Evolutionary conservation across 2,113 vertebrate genomes (phyloP).

Genomic region (Sciurus niger): DNA sequence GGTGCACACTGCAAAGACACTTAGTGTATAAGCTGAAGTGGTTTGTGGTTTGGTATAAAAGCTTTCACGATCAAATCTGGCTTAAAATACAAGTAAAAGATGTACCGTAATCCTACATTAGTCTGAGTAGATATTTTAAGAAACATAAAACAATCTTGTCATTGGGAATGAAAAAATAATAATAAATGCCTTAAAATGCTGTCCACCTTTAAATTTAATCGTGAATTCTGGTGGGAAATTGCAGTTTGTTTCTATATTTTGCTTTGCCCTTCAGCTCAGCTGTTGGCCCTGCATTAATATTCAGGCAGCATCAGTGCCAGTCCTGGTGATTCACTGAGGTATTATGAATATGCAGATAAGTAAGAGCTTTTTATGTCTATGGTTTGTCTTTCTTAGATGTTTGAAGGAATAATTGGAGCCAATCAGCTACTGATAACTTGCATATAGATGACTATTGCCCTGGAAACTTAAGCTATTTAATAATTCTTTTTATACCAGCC

Average conservation of each 20-base stretch:
- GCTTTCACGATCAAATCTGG: neutral
- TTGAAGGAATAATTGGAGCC: constrained; percentile 84
- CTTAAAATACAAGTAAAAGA: constrained; percentile 69
- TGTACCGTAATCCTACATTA: neutral
- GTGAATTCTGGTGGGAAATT: constrained; percentile 75
- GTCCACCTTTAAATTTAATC: constrained; percentile 64
- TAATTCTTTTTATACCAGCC: constrained; percentile 73
- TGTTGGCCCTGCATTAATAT: constrained; percentile 86
- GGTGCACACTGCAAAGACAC: neutral
- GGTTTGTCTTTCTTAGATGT: constrained; percentile 85
- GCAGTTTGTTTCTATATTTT: constrained; percentile 77
- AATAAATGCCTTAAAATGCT: constrained; percentile 63
- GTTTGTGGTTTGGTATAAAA: constrained; percentile 43
- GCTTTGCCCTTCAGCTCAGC: constrained; percentile 86
- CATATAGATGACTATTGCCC: constrained; percentile 78
- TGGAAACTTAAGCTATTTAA: constrained; percentile 64
- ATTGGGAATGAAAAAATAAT: constrained; percentile 51
- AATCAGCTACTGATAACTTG: constrained; percentile 84
- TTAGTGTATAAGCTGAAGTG: neutral
- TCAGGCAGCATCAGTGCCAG: constrained; percentile 81
- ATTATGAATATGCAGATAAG: constrained; percentile 88
- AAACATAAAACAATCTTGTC: neutral
- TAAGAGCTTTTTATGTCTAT: constrained; percentile 81
- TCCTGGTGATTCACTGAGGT: constrained; percentile 85
- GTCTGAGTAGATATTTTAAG: neutral